Evolutionary conservation across 2,797 vertebrate genomes (phyloP).

Genomic region (Poeciliopsis gracilis): DNA sequence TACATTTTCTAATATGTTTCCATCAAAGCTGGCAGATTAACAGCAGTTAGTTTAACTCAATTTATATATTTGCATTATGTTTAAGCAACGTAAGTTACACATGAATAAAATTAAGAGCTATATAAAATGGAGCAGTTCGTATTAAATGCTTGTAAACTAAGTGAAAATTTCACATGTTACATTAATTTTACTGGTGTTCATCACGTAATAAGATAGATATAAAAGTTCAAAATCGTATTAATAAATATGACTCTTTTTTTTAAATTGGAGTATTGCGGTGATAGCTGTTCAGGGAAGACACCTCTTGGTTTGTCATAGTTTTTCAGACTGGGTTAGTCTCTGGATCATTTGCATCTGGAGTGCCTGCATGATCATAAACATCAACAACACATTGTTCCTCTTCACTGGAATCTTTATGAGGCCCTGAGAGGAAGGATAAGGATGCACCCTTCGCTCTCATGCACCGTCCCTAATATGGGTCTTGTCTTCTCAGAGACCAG

Average conservation of each 20-base stretch:
- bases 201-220: neutral
- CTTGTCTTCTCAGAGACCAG: slow-evolving; percentile 65
- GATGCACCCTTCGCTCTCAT: slow-evolving; percentile 75
- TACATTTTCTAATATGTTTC: neutral
- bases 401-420: slow-evolving; percentile 65
- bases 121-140: neutral
- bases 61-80: neutral
- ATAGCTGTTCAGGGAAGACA: neutral
- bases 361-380: slow-evolving; percentile 52
- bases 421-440: slow-evolving; percentile 51
- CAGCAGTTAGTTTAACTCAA: neutral
- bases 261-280: neutral
- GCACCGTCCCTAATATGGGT: slow-evolving; percentile 70
- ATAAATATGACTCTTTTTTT: neutral
- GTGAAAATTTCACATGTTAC: neutral
- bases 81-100: neutral
- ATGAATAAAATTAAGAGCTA: neutral
- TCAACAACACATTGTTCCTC: slow-evolving; percentile 44
- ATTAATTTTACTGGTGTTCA: neutral
- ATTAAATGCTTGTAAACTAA: neutral
- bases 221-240: neutral
- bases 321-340: slow-evolving; percentile 32
- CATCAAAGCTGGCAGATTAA: neutral
- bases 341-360: slow-evolving; percentile 65
- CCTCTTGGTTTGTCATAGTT: slow-evolving; percentile 35